Conservation (phyloP, 2,113 vertebrate species). For the Pedionomus torquatus region DNA sequence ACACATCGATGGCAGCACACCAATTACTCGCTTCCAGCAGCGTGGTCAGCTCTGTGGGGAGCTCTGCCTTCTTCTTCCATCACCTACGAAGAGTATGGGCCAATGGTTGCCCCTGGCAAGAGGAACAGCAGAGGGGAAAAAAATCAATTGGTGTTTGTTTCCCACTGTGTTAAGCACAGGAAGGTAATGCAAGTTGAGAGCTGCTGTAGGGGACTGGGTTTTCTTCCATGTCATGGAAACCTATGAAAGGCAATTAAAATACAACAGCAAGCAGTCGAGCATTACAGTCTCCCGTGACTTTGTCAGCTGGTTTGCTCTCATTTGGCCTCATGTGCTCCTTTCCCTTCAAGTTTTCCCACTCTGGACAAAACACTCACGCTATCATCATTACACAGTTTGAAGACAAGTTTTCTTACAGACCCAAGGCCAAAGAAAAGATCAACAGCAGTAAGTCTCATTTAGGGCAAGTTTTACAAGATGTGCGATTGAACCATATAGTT, state of each 20-base stretch:
- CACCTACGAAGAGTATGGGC: not conserved
- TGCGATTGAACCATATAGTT: not conserved
- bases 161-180: conserved; percentile 52
- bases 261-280: not conserved
- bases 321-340: not conserved
- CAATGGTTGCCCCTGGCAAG: conserved; percentile 13
- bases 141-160: conserved; percentile 56
- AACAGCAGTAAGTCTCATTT: not conserved
- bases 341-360: not conserved
- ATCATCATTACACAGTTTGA: not conserved
- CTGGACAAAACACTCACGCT: not conserved
- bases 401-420: not conserved
- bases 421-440: not conserved
- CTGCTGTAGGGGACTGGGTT: not conserved
- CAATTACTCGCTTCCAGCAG: not conserved
- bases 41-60: not conserved
- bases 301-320: not conserved
- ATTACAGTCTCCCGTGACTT: not conserved
- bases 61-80: not conserved
- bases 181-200: not conserved
- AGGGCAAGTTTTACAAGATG: not conserved
- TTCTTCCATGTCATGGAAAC: not conserved
- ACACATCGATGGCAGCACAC: not conserved
- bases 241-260: conserved; percentile 66
- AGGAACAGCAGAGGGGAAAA: not conserved